These are phyloP conservation scores for Epsilonema sp. DNA, from an alignment of 2,888 invertebrate species.

Conservation along the genomic window DNA sequence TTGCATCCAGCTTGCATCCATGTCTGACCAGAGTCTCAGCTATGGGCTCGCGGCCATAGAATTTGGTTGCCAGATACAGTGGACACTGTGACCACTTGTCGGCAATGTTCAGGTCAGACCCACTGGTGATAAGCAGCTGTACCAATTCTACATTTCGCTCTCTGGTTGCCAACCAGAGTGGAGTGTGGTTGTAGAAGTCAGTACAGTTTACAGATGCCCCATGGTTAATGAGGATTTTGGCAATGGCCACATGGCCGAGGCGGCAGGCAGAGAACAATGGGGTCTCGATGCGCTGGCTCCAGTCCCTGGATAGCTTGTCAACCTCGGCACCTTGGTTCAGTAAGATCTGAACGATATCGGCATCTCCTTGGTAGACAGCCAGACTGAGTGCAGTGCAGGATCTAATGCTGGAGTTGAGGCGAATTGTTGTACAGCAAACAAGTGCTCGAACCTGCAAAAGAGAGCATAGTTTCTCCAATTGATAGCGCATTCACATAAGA, in stretches of 20 bases:
- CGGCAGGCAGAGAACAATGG: slow-evolving; percentile 31
- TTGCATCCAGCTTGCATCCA: slow-evolving; percentile 12
- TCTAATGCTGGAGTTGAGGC: slow-evolving; percentile 25
- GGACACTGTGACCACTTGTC: slow-evolving; percentile 16
- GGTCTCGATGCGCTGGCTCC: slow-evolving; percentile 28
- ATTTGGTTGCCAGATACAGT: slow-evolving; percentile 14
- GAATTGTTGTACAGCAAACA: slow-evolving; percentile 15
- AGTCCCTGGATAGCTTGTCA: slow-evolving; percentile 29
- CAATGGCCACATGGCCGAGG: slow-evolving; percentile 27
- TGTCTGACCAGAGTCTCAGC: slow-evolving; percentile 10
- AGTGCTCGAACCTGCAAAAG: not conserved
- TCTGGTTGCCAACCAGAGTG: slow-evolving; percentile 17
- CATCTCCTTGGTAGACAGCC: slow-evolving; percentile 25
- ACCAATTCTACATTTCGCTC: slow-evolving; percentile 11
- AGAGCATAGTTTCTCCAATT: too few species aligned
- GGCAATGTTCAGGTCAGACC: slow-evolving; percentile 10
- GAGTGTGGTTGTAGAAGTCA: slow-evolving; percentile 27
- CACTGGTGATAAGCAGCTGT: slow-evolving; percentile 11
- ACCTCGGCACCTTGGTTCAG: slow-evolving; percentile 28
- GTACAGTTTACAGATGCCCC: slow-evolving; percentile 29
- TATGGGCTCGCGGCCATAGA: slow-evolving; percentile 11
- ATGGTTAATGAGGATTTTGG: slow-evolving; percentile 21
- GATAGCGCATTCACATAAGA: too few species aligned
- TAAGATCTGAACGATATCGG: slow-evolving; percentile 25
- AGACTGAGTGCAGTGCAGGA: slow-evolving; percentile 30